Conservation (phyloP, 2,113 vertebrate genomes). For the Mus spicilegus region DNA sequence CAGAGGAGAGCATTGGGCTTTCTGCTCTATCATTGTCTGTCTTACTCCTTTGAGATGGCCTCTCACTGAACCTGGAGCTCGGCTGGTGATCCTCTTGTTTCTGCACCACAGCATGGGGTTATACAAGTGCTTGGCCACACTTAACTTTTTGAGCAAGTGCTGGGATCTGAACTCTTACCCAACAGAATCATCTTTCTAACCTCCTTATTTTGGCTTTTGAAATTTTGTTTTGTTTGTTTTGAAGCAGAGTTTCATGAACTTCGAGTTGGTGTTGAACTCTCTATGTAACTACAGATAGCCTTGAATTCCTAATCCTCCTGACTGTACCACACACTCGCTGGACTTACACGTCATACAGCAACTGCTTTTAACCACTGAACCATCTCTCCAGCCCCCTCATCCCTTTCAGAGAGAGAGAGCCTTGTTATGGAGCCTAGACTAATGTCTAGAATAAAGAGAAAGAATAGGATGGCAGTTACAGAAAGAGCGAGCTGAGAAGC, state of each 20-base stretch:
- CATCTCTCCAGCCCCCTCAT: no score
- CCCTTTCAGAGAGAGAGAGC: no score
- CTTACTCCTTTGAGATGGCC: not conserved
- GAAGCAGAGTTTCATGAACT: not conserved
- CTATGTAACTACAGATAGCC: not conserved
- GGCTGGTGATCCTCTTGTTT: not conserved
- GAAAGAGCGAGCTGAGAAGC: not conserved
- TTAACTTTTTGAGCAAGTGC: not conserved
- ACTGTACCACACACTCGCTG: no score
- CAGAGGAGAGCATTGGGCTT: not conserved
- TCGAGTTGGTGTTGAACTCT: not conserved
- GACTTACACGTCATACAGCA: no score
- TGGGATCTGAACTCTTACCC: not conserved
- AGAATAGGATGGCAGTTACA: not conserved
- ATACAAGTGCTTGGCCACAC: not conserved
- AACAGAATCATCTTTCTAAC: not conserved
- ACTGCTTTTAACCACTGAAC: no score
- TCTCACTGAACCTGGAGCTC: not conserved
- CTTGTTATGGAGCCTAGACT: not conserved
- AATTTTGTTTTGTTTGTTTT: not conserved
- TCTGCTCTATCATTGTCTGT: no score
- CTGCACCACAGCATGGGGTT: not conserved
- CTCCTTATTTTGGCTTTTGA: not conserved
- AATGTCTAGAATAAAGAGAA: not conserved
- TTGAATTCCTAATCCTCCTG: no score